Conservation (phyloP, 2,113 vertebrate genomes). For the Athene cunicularia region DNA sequence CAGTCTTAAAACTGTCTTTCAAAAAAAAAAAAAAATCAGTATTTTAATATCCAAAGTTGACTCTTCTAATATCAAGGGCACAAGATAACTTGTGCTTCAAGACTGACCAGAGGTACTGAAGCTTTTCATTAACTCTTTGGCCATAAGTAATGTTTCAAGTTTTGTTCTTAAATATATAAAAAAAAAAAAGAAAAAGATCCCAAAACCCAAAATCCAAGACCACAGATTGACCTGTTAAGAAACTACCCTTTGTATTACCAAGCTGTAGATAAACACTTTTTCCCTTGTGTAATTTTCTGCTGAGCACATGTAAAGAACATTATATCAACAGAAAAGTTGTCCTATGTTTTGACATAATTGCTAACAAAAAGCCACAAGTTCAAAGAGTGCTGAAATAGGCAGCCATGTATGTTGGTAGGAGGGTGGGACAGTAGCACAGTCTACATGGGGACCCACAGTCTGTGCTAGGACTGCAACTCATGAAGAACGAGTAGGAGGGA, state of each 20-base stretch:
- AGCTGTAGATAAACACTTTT: neutral
- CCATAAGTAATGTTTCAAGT: neutral
- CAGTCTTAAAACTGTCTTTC: neutral
- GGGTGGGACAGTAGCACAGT: neutral
- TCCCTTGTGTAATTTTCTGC: neutral
- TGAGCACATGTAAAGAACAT: neutral
- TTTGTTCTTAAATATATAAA: neutral
- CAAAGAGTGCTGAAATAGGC: neutral
- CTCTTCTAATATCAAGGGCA: neutral
- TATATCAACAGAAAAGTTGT: neutral
- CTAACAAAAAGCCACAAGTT: neutral
- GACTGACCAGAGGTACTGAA: neutral
- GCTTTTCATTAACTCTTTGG: neutral
- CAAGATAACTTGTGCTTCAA: neutral
- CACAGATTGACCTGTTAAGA: neutral
- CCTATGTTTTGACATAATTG: neutral
- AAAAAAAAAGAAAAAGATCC: neutral
- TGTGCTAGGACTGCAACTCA: neutral
- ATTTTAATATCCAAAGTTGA: neutral
- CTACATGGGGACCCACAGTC: neutral
- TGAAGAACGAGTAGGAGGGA: neutral
- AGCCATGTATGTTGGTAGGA: neutral
- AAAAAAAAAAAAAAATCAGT: neutral
- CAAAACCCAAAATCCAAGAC: neutral
- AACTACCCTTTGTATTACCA: neutral